These are phyloP conservation scores for Actenoides lindsayi DNA, from an alignment of 2,113 vertebrate species.

Conservation along the genomic window DNA sequence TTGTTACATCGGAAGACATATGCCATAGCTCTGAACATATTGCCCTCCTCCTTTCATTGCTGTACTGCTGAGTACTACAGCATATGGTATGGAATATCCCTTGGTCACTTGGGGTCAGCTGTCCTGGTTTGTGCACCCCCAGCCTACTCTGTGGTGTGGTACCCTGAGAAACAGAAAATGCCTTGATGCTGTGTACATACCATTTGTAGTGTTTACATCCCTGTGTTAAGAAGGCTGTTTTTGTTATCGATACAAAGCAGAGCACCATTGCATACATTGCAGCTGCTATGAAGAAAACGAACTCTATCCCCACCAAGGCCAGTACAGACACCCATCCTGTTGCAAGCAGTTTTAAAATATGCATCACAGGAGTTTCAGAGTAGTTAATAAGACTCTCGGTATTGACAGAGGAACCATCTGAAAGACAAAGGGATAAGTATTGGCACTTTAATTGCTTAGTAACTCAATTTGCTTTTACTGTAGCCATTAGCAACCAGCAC, in stretches of 20 bases:
- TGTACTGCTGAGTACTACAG: not conserved
- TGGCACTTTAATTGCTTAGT: not conserved
- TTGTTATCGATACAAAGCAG: not conserved
- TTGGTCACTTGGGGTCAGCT: not conserved
- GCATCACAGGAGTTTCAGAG: not conserved
- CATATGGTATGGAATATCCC: not conserved
- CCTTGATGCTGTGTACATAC: not conserved
- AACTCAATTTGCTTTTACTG: not conserved
- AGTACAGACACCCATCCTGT: not conserved
- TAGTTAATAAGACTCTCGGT: not conserved
- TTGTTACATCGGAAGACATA: not conserved
- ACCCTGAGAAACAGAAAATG: not conserved
- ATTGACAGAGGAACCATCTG: not conserved
- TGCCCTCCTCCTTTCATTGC: not conserved
- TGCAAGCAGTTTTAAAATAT: not conserved
- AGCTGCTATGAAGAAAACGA: not conserved
- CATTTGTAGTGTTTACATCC: not conserved
- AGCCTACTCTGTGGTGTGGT: fast-evolving
- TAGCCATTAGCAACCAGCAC: not conserved
- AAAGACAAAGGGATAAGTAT: not conserved
- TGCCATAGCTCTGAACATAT: not conserved
- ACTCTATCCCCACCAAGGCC: not conserved
- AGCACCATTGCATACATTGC: not conserved
- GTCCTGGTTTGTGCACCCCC: not conserved
- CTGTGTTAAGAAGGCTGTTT: not conserved